Evolutionary conservation across 2,797 vertebrate species (phyloP).

Genomic region (Betta splendens): DNA sequence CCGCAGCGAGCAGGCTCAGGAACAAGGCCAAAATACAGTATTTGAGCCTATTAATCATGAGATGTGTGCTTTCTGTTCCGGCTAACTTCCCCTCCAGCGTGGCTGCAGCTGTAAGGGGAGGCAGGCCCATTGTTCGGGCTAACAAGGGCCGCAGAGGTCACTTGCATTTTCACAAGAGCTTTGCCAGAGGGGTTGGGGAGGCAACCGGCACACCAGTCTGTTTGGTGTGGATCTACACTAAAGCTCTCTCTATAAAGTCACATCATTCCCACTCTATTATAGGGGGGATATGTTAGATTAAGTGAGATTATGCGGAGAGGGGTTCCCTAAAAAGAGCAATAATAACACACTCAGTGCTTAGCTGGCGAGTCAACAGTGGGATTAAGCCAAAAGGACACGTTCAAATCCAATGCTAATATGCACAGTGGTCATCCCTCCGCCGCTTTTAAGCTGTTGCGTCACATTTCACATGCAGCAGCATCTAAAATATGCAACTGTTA

Average conservation of each 20-base stretch:
- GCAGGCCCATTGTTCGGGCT: constrained; percentile 70
- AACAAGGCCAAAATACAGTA: constrained; percentile 42
- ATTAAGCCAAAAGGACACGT: constrained; percentile 70
- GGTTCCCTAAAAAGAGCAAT: constrained; percentile 78
- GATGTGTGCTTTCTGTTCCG: constrained; percentile 62
- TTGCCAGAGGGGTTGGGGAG: constrained; percentile 67
- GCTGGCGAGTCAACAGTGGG: constrained; percentile 78
- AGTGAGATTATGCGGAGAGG: constrained; percentile 80
- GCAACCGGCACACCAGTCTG: constrained; percentile 57
- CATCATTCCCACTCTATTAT: constrained; percentile 76
- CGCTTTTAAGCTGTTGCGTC: constrained; percentile 48
- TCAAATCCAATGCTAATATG: constrained; percentile 74
- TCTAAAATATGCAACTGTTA: constrained; percentile 21
- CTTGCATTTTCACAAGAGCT: constrained; percentile 77
- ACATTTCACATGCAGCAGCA: constrained; percentile 9
- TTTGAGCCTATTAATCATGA: constrained; percentile 61
- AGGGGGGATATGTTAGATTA: constrained; percentile 81
- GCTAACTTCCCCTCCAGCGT: constrained; percentile 66
- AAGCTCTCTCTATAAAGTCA: constrained; percentile 77
- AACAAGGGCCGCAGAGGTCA: constrained; percentile 77
- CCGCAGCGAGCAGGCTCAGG: constrained; percentile 19
- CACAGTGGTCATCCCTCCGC: constrained; percentile 64
- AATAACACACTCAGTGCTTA: constrained; percentile 77
- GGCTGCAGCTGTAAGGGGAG: constrained; percentile 72
- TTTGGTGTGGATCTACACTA: constrained; percentile 75